These are phyloP conservation scores for Sigmodon hispidus DNA, from an alignment of 2,113 vertebrate species.

Conservation along the genomic window DNA sequence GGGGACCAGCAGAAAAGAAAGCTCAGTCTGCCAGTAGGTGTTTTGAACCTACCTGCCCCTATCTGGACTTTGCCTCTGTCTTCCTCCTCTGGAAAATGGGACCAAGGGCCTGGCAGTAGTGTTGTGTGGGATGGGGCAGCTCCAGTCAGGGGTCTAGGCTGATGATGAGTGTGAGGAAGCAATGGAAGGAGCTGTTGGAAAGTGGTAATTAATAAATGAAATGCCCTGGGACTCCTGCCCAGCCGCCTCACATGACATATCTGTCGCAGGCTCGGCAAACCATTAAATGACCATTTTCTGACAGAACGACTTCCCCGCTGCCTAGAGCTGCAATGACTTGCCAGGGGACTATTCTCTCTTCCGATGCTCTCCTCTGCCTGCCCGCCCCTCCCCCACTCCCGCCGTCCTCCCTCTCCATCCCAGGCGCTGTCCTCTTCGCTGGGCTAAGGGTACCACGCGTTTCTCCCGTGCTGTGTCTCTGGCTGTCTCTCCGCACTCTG, in stretches of 20 bases:
- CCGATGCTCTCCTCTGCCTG: neutral
- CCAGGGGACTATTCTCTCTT: slow-evolving; percentile 64
- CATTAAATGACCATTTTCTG: slow-evolving; percentile 96
- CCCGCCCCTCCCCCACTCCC: neutral
- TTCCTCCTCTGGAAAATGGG: slow-evolving; percentile 58
- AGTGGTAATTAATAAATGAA: slow-evolving; percentile 93
- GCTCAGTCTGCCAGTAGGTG: neutral
- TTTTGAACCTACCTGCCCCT: too few species aligned
- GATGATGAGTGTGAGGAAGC: slow-evolving; percentile 40
- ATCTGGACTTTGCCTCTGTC: neutral
- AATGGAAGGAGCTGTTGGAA: slow-evolving; percentile 74
- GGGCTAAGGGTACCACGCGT: neutral
- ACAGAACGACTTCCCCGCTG: slow-evolving; percentile 91
- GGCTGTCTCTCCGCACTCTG: neutral
- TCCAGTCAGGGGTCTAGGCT: neutral
- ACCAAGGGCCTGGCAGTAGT: neutral
- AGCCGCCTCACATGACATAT: slow-evolving; percentile 92
- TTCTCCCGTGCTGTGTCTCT: neutral
- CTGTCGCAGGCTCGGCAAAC: slow-evolving; percentile 93
- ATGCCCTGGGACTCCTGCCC: slow-evolving; percentile 89
- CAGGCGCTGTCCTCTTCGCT: neutral
- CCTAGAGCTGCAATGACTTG: slow-evolving; percentile 86
- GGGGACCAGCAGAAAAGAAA: neutral
- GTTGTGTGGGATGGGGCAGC: neutral
- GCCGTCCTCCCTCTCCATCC: too few species aligned